phyloP scores from a whole-genome alignment of 2,113 vertebrate species.

The Recurvirostra avosetta region DNA sequence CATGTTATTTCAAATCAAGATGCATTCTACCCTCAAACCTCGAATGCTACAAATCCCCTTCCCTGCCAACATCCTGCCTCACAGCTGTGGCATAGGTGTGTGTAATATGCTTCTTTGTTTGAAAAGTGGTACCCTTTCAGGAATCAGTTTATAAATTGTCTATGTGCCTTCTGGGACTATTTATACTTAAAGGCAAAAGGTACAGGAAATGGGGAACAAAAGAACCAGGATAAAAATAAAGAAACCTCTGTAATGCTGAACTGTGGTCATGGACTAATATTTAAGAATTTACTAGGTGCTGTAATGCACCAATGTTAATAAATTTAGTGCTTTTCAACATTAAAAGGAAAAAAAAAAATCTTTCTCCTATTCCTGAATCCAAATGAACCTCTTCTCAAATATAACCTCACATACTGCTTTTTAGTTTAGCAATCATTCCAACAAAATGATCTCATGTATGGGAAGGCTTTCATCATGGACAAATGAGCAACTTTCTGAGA shows the following conservation, averaged over 20 bases:
- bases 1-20: background rate
- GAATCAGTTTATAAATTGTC: background rate
- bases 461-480: background rate
- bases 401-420: background rate
- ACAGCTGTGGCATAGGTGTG: background rate
- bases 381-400: background rate
- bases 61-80: background rate
- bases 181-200: background rate
- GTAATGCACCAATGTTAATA: background rate
- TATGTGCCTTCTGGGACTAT: background rate
- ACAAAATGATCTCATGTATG: fast-evolving
- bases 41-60: background rate
- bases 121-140: background rate
- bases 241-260: background rate
- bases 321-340: background rate
- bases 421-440: background rate
- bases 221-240: background rate
- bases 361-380: background rate
- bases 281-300: background rate
- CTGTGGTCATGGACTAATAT: background rate
- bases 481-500: background rate
- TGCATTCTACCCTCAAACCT: background rate
- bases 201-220: background rate
- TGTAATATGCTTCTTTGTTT: background rate
- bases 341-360: background rate